phyloP scores from a whole-genome alignment of 2,888 invertebrate species.

The Frankliniella fusca region DNA sequence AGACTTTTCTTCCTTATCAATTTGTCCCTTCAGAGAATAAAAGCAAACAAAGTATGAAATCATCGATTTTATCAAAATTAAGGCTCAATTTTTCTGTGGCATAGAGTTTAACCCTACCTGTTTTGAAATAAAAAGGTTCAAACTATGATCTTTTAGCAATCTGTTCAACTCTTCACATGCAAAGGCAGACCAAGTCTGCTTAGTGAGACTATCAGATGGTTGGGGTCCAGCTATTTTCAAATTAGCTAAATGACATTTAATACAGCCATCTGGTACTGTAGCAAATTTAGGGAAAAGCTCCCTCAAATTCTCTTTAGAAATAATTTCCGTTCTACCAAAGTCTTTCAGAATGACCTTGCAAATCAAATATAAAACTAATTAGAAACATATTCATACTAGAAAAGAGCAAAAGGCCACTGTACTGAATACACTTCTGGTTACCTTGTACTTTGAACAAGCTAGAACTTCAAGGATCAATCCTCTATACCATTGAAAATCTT shows the following conservation, averaged over 20 bases:
- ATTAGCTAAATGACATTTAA: constrained; percentile 65
- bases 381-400: too few species aligned
- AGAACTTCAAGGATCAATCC: constrained; percentile 52
- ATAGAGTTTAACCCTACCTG: constrained; percentile 45
- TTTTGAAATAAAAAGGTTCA: constrained; percentile 54
- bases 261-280: constrained; percentile 54
- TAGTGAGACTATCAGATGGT: constrained; percentile 44
- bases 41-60: background rate
- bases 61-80: background rate
- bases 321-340: constrained; percentile 46
- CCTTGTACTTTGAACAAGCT: constrained; percentile 47
- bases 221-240: constrained; percentile 60
- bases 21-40: constrained; percentile 30
- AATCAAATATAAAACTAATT: background rate
- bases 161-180: constrained; percentile 59
- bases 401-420: background rate
- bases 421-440: constrained; percentile 30
- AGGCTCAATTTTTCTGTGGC: background rate
- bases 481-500: constrained; percentile 62
- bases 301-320: constrained; percentile 32
- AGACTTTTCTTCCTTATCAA: constrained; percentile 41
- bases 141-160: constrained; percentile 50
- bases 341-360: constrained; percentile 61
- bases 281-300: background rate
- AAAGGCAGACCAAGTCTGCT: constrained; percentile 55